phyloP scores from a whole-genome alignment of 2,888 invertebrate genomes.

The Cyclophora albipunctata region DNA sequence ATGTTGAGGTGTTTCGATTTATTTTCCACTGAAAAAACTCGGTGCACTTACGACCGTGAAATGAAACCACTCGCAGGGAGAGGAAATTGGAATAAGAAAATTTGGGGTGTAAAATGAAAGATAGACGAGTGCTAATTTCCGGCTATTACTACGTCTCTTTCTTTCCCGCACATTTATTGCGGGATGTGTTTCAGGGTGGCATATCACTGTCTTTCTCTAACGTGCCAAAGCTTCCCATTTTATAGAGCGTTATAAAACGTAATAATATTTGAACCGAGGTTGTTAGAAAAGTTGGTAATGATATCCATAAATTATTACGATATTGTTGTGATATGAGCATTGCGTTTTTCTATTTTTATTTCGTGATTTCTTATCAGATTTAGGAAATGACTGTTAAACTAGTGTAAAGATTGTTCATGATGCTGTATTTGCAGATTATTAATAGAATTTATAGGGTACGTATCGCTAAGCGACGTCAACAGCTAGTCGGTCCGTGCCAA shows the following conservation, averaged over 20 bases:
- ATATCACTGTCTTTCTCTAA: slow-evolving; percentile 63
- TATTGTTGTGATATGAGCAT: no score
- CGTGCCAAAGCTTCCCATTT: slow-evolving; percentile 45
- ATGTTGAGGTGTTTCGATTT: slow-evolving; percentile 10
- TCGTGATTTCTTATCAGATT: no score
- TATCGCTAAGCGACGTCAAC: no score
- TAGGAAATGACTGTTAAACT: no score
- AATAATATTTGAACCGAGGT: slow-evolving; percentile 16
- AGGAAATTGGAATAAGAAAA: slow-evolving; percentile 86
- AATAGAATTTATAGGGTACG: no score
- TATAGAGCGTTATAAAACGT: slow-evolving; percentile 38
- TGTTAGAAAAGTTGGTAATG: no score
- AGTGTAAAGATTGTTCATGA: no score
- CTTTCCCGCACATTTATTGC: slow-evolving; percentile 72
- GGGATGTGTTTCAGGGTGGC: slow-evolving; percentile 48
- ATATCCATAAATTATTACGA: no score
- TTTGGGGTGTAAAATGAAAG: slow-evolving; percentile 86
- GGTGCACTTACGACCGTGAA: slow-evolving; percentile 41
- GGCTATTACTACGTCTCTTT: slow-evolving; percentile 75
- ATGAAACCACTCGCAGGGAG: slow-evolving; percentile 54
- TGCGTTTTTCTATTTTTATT: no score
- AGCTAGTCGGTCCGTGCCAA: slow-evolving; percentile 14
- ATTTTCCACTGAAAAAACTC: slow-evolving; percentile 18
- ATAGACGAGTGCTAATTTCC: slow-evolving; percentile 85
- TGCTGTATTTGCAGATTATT: no score